phyloP scores from a whole-genome alignment of 2,888 invertebrate genomes.

The Colletes collaris region DNA sequence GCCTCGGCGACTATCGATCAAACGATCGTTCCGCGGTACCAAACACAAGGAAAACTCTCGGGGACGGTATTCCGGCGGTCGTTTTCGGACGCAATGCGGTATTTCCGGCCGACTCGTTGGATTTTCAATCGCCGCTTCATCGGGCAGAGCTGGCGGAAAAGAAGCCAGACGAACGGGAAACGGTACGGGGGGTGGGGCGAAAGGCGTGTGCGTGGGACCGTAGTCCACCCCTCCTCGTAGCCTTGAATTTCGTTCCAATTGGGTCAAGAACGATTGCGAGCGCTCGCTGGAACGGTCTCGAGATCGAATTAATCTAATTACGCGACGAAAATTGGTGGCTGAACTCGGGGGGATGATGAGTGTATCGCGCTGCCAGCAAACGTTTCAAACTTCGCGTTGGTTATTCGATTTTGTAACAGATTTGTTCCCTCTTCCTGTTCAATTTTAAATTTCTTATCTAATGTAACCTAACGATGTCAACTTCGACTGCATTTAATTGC shows the following conservation, averaged over 20 bases:
- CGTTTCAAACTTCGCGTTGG: too few relatives aligned
- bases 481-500: too few relatives aligned
- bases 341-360: not conserved
- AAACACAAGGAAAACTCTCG: conserved; percentile 21
- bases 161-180: not conserved
- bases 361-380: not conserved
- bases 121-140: conserved; percentile 10
- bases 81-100: conserved; percentile 56
- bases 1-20: conserved; percentile 43
- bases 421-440: too few relatives aligned
- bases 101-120: conserved; percentile 30
- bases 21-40: conserved; percentile 33
- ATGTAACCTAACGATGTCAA: too few relatives aligned
- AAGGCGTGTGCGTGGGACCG: conserved; percentile 1
- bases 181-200: not conserved
- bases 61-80: conserved; percentile 31
- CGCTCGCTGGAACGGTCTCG: conserved; percentile 8
- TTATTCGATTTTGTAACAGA: too few relatives aligned
- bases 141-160: not conserved
- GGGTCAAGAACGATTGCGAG: conserved; percentile 44
- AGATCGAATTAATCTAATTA: conserved; percentile 33
- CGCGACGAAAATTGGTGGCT: conserved; percentile 11
- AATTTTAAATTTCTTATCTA: too few relatives aligned
- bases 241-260: conserved; percentile 38
- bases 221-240: not conserved